Conservation (phyloP, 2,113 vertebrate species). For the Carettochelys insculpta region DNA sequence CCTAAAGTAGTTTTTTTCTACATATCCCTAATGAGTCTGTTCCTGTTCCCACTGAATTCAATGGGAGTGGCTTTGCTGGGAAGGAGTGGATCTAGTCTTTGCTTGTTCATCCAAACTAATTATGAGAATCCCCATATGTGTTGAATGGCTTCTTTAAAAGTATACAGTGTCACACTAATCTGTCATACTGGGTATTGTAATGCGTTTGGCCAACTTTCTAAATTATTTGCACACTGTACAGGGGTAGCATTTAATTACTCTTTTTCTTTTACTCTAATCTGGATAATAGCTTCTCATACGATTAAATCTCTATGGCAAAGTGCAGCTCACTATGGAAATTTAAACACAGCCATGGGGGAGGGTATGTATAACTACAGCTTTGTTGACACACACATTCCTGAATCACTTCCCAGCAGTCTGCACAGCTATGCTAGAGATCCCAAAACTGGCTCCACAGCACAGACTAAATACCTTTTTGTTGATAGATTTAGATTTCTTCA, state of each 20-base stretch:
- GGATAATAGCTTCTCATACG: neutral
- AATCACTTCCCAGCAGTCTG: neutral
- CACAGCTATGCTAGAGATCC: neutral
- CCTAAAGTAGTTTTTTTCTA: neutral
- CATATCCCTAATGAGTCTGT: neutral
- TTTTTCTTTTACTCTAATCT: neutral
- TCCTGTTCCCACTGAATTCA: neutral
- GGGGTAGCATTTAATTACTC: neutral
- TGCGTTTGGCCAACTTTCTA: neutral
- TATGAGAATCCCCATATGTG: neutral
- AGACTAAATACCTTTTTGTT: neutral
- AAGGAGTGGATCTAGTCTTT: neutral
- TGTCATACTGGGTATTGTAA: neutral
- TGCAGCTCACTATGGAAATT: neutral
- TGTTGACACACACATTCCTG: neutral
- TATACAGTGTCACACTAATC: neutral
- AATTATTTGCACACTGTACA: neutral
- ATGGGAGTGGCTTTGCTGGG: no score
- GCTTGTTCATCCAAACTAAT: neutral
- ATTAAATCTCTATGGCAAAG: neutral
- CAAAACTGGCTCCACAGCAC: neutral
- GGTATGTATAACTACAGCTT: neutral
- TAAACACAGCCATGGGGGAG: neutral
- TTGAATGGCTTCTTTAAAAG: neutral
- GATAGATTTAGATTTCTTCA: neutral